phyloP scores from a whole-genome alignment of 37 sponge, comb jelly and placozoan species.

The Ephydatia muelleri region DNA sequence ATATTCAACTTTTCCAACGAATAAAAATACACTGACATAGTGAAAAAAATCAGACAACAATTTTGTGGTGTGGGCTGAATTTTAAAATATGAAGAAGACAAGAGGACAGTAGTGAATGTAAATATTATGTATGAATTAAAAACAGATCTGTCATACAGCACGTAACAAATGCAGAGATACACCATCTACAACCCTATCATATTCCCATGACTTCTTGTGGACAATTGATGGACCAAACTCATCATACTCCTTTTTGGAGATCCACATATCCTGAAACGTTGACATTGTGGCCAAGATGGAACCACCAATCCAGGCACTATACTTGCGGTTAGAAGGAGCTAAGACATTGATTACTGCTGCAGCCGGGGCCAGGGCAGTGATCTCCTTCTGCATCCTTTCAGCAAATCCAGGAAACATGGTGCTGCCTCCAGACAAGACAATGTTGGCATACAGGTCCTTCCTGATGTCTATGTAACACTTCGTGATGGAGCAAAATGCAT shows the following conservation, averaged over 20 bases:
- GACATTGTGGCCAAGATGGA: slow-evolving; percentile 58
- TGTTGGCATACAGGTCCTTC: slow-evolving; percentile 69
- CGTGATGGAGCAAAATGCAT: slow-evolving; percentile 57
- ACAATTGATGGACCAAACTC: slow-evolving; percentile 65
- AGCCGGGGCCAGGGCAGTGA: slow-evolving; percentile 50
- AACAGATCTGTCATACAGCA: too few species aligned
- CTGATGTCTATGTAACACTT: slow-evolving; percentile 73
- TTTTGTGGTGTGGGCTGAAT: too few species aligned
- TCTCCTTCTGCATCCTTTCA: slow-evolving; percentile 64
- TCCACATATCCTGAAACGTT: slow-evolving; percentile 52
- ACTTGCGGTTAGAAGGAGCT: slow-evolving; percentile 68
- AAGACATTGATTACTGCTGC: slow-evolving; percentile 44
- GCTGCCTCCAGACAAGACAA: slow-evolving; percentile 66
- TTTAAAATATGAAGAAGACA: too few species aligned
- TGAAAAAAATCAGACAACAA: too few species aligned
- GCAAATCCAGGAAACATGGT: slow-evolving; percentile 69
- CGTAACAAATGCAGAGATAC: too few species aligned
- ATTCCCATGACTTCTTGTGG: slow-evolving; percentile 65
- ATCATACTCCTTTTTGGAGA: slow-evolving; percentile 61
- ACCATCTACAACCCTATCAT: too few species aligned
- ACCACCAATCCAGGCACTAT: slow-evolving; percentile 70
- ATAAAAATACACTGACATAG: too few species aligned
- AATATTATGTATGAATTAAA: too few species aligned
- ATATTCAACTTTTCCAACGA: too few species aligned
- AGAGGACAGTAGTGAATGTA: too few species aligned